Percentiles rank a stretch among this genome's conserved stretches.
phyloP scores from a whole-genome alignment of 2,888 invertebrate species.

The Synanthedon myopaeformis region DNA sequence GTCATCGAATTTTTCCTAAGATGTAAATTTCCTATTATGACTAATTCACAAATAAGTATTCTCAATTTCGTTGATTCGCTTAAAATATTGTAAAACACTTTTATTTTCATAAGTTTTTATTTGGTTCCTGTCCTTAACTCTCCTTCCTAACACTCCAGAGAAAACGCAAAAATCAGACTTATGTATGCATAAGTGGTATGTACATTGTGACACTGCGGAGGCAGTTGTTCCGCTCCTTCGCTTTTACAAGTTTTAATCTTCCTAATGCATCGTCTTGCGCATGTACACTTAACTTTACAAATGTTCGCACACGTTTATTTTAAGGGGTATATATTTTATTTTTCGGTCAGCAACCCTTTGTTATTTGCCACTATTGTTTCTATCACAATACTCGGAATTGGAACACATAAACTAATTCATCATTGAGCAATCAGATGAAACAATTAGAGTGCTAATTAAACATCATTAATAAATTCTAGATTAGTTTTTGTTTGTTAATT shows the following conservation, averaged over 20 bases:
- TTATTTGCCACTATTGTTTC: background rate
- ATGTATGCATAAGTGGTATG: slow-evolving; percentile 3
- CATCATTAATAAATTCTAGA: too few relatives aligned
- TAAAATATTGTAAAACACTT: background rate
- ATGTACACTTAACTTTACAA: slow-evolving; percentile 42
- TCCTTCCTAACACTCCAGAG: background rate
- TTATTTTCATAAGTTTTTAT: background rate
- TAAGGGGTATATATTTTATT: slow-evolving; percentile 30
- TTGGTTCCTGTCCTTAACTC: background rate
- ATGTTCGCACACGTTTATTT: slow-evolving; percentile 33
- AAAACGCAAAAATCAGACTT: background rate
- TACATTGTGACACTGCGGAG: slow-evolving; percentile 13
- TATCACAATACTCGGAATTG: background rate
- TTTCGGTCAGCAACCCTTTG: slow-evolving; percentile 14
- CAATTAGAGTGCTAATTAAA: too few relatives aligned
- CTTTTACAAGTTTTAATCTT: slow-evolving; percentile 64
- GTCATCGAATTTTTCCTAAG: too few relatives aligned
- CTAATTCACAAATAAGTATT: background rate
- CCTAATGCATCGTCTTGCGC: slow-evolving; percentile 56
- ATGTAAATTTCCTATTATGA: too few relatives aligned
- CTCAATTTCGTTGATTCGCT: background rate
- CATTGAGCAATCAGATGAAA: background rate
- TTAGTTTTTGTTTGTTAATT: too few relatives aligned
- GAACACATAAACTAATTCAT: background rate
- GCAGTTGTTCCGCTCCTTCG: slow-evolving; percentile 35